Percentiles rank a stretch among this genome's conserved stretches.
Conservation (phyloP, 2,888 invertebrate genomes). For the Chloroclystis v-ata region DNA sequence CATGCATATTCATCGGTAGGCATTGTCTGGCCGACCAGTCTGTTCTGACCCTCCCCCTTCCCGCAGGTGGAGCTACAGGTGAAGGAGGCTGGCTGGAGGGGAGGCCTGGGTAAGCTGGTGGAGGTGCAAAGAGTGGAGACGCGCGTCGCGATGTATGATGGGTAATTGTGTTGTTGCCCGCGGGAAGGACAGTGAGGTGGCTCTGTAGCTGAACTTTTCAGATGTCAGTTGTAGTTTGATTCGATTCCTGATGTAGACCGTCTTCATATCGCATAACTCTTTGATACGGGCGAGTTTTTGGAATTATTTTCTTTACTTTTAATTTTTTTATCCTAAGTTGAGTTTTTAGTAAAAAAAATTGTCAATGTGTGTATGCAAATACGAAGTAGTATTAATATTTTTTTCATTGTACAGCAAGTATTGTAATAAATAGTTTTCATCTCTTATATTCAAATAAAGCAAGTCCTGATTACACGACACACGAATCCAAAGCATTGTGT, state of each 20-base stretch:
- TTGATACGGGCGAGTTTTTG: too few species aligned
- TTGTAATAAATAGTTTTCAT: too few species aligned
- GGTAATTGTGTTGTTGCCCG: conserved; percentile 34
- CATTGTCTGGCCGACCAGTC: conserved; percentile 63
- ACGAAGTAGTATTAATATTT: too few species aligned
- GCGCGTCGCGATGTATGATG: conserved; percentile 44
- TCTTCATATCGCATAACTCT: too few species aligned
- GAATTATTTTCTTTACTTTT: too few species aligned
- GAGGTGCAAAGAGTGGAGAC: conserved; percentile 55
- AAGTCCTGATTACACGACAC: background rate
- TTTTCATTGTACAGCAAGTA: too few species aligned
- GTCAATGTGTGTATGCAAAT: too few species aligned
- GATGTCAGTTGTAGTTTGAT: too few species aligned
- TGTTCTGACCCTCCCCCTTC: conserved; percentile 32
- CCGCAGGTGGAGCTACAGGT: background rate
- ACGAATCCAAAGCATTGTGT: conserved; percentile 1
- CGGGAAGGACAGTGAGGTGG: background rate
- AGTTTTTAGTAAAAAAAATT: too few species aligned
- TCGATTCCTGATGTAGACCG: too few species aligned
- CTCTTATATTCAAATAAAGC: background rate
- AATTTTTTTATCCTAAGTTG: too few species aligned
- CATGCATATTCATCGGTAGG: conserved; percentile 68
- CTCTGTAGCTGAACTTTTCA: too few species aligned
- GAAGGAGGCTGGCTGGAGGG: conserved; percentile 13
- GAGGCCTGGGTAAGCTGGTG: conserved; percentile 35